Base-by-base conservation (phyloP, 2,888 invertebrate genomes). In the Ceraclea dissimilis region DNA sequence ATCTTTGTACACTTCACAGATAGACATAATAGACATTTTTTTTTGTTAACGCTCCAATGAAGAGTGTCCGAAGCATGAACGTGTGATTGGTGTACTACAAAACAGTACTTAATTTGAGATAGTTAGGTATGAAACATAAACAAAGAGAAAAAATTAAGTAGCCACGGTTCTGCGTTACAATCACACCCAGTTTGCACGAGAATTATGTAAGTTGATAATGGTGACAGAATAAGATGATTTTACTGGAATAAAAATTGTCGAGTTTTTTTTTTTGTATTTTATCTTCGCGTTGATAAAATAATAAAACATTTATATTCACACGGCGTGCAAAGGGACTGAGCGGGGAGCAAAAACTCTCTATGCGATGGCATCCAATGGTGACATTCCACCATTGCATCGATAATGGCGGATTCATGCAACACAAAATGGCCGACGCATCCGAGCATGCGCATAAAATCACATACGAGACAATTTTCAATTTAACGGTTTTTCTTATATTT, bases 361-460 rank as follows among this genome's bases (percentile, higher is more conserved):
- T 39, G n/a, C 39, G 16, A 39, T 39, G 39, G 39, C 5, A 39
- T 39, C 39, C 39, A 39, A 5, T 16, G 13, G 5, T 8, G 2
- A 16, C 39, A 39, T 39, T 39, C 39, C 16, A 5, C 11, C 31
- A 31, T 31, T 31, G 31, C 31, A 31, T 31, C 31, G 6, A 11
- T 39, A 39, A 39, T 39, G 39, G 39, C 39, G 39, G n/a, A 39
- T 16, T 10, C 26, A 26, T 10, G 26, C 13, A 39, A 39, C 39
- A 39, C 39, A 39, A 39, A 39, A 39, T 39, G 39, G 39, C 39
- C 39, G 39, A n/a, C 39, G n/a, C n/a, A 26, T 6, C 26, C 10
- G 39, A 39, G 39, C 39, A 39, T 39, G 39, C 39, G 39, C 39
- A 39, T 39, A 39, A 39, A 39, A 16, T 39, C 39, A 39, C 39